These are phyloP conservation scores for Andrena bucephala DNA, from an alignment of 2,888 invertebrate genomes.

Conservation along the genomic window DNA sequence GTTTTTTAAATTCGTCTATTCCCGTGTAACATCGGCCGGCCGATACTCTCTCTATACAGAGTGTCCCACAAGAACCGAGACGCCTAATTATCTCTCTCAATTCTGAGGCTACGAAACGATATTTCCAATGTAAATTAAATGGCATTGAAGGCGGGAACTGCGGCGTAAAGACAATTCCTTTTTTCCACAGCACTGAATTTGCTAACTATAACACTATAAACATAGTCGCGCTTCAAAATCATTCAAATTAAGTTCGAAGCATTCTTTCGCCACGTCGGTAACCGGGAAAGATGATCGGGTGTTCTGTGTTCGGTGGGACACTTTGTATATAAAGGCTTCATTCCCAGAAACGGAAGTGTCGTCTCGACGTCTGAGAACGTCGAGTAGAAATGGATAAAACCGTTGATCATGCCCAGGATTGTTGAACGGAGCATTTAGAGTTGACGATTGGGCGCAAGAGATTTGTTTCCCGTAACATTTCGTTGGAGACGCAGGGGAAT, in stretches of 20 bases:
- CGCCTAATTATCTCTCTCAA: neutral
- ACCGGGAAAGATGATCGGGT: neutral
- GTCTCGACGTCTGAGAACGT: neutral
- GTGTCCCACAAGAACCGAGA: neutral
- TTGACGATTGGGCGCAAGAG: neutral
- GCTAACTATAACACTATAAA: neutral
- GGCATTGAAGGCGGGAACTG: neutral
- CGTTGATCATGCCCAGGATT: neutral
- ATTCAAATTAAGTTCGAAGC: neutral
- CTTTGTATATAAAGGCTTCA: neutral
- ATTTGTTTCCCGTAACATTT: neutral
- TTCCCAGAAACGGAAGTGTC: neutral
- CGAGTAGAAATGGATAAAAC: neutral
- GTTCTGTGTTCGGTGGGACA: neutral
- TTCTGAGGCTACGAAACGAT: too few relatives aligned
- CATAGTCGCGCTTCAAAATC: neutral
- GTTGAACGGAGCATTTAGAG: neutral
- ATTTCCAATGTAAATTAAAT: too few relatives aligned
- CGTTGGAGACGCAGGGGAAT: neutral
- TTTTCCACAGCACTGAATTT: neutral
- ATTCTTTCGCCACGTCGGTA: neutral
- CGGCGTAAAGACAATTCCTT: neutral
- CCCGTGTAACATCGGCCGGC: conserved; percentile 44
- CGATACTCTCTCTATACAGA: conserved; percentile 46
- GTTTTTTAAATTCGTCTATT: conserved; percentile 66